Evolutionary conservation across 2,113 vertebrate genomes (phyloP), one percentile per base, ranked within the genome.

Genomic region (Crypturellus undulatus): DNA sequence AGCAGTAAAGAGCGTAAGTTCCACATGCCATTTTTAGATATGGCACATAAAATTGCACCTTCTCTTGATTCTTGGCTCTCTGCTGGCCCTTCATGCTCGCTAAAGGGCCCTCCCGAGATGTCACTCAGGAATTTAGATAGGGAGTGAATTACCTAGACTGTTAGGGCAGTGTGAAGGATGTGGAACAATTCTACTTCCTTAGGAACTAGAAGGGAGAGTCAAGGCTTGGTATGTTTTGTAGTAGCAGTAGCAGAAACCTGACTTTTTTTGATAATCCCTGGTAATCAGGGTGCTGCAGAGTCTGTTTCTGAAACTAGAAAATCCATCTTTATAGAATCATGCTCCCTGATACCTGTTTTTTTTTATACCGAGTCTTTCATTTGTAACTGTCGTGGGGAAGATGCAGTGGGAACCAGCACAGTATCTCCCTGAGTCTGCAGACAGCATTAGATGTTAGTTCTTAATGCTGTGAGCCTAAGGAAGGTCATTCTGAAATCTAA

Each of bases 1-100:
- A 98, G 97, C 97, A 98, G 93, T 77, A 96, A 94, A 54, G 98
- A 99, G 96, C 96, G 99, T 99, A 98, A 99, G 98, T 97, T 45
- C 22, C 34, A 5, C 8, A 9, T 43, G 52, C 6, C 2, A 0
- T 36, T 47, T 3, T 52, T 47, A 40, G 77, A 25, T 9, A n/a
- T 38, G n/a, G 40, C 32, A 62, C 34, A 17, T 13, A n/a, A 76
- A 45, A 18, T 5, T 75, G 62, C 28, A 32, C 28, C 43, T 28
- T 69, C 13, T 34, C 12, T 17, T 30, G 75, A n/a, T 56, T 45
- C 0, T 0, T 42, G 82, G 59, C 40, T 63, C 10, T 16, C 2
- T 16, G 45, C 1, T 40, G 34, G 30, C 51, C 49, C 25, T 62
- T 88, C 8, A 21, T 49, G 12, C 56, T 24, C 30, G 34, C 34